Base-by-base conservation (phyloP, 2,888 invertebrate genomes). In the Merodon equestris region DNA sequence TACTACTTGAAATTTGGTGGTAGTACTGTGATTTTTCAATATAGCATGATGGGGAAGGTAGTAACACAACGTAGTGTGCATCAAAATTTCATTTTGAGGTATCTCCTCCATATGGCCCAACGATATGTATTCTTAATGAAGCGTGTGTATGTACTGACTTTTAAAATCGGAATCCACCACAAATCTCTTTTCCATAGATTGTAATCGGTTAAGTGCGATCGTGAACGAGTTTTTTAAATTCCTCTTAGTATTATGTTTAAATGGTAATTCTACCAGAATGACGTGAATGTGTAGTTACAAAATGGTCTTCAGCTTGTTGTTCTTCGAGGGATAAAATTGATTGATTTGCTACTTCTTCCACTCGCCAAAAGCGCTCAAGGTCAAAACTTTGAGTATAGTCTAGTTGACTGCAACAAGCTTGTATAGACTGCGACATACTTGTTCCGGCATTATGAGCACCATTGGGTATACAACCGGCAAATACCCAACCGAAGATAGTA, bases 271-370 rank as follows among this genome's bases (percentile, higher is more conserved):
- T 9, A 61, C 60, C 9, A 36, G 51, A 19, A 47, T n/a, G 7
- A 5, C 54, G 70, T 10, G 3, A 9, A 14, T 54, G 53, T 15
- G 19, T 56, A 17, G 18, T 51, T 7, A 15, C 12, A 48, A 58
- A 67, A 13, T 45, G 44, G 4, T 57, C 57, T 44, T 57, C 67
- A n/a, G 57, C 50, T 12, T n/a, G 12, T 19, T 57, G 67, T 13
- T 67, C 36, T 3, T 42, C 58, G 9, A 58, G 0, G 10, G 50
- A 44, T 18, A 40, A 38, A 1, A 42, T n/a, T 2, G 67, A 50
- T 58, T 45, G 50, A 19, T 9, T 12, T 15, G 34, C 0, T 18
- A 58, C 18, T 40, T 58, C 57, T 12, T 67, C 53, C 1, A 47
- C 7, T 1, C 15, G 17, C 17, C 36, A 51, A 12, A 51, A 51